Conservation (phyloP, 2,888 invertebrate species). For the Cryptophagus acutangulus region DNA sequence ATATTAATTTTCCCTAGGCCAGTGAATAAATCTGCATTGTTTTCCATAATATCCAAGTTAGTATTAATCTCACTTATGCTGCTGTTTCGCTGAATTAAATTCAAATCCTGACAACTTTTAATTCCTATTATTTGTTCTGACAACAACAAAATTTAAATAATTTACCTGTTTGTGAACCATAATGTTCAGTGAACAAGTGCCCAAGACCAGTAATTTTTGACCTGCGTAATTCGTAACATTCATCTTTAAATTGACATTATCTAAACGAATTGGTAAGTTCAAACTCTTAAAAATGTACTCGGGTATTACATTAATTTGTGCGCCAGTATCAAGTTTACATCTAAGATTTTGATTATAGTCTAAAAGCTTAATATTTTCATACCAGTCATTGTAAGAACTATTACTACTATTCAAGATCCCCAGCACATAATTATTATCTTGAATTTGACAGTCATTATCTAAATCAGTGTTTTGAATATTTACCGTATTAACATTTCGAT, state of each 20-base stretch:
- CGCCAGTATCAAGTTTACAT: constrained; percentile 6
- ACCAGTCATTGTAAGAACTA: too few relatives aligned
- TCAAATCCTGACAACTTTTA: background rate
- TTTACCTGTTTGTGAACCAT: too few relatives aligned
- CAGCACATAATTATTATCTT: too few relatives aligned
- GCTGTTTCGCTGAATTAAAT: background rate
- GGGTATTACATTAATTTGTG: constrained; percentile 4
- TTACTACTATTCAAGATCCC: too few relatives aligned
- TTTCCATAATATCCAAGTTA: background rate
- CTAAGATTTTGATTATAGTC: background rate
- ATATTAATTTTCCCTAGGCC: constrained; percentile 4
- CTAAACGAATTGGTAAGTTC: too few relatives aligned
- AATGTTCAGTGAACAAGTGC: too few relatives aligned
- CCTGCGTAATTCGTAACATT: too few relatives aligned
- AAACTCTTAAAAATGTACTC: constrained; percentile 1
- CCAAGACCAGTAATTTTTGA: too few relatives aligned
- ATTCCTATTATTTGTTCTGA: constrained; percentile 3
- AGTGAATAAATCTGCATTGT: constrained; percentile 1
- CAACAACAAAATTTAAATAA: constrained; percentile 2
- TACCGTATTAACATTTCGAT: background rate
- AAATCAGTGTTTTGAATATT: too few relatives aligned
- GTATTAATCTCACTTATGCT: background rate
- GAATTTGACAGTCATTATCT: too few relatives aligned
- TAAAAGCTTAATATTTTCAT: background rate
- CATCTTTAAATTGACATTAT: too few relatives aligned